phyloP scores from a whole-genome alignment of 35 echinoderm and acorn worm species.

The Ophioderma brevispina region DNA sequence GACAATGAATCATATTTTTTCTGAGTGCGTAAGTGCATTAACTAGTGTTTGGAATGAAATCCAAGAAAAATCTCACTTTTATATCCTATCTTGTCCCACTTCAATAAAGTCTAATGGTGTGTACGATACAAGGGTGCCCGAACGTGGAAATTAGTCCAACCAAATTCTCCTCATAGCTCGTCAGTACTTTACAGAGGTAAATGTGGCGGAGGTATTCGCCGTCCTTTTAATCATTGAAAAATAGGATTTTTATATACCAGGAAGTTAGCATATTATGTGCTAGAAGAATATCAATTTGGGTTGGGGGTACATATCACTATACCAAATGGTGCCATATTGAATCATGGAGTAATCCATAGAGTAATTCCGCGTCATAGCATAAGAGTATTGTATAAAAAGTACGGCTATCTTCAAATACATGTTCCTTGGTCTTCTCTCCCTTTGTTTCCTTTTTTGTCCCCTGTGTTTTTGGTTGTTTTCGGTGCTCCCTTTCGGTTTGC shows the following conservation, averaged over 20 bases:
- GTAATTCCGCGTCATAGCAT: neutral
- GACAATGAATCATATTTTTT: neutral
- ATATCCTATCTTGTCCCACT: neutral
- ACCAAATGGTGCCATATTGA: neutral
- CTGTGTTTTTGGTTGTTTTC: too few species aligned
- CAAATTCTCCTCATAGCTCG: neutral
- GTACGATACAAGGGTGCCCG: neutral
- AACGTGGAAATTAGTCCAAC: neutral
- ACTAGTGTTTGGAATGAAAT: neutral
- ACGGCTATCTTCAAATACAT: too few species aligned
- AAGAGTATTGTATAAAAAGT: neutral
- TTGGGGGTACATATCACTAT: neutral
- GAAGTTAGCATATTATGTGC: neutral
- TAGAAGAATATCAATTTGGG: neutral
- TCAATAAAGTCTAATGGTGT: neutral
- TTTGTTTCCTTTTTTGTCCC: too few species aligned
- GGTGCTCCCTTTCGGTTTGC: too few species aligned
- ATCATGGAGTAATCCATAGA: neutral
- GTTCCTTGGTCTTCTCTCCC: too few species aligned
- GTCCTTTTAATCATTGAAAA: neutral
- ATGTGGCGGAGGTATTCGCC: neutral
- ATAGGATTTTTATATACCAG: neutral
- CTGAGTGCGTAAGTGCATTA: neutral
- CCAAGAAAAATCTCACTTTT: neutral
- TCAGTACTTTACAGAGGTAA: neutral